Evolutionary conservation across 2,797 vertebrate species (phyloP).

Genomic region (Intellagama lesueurii): DNA sequence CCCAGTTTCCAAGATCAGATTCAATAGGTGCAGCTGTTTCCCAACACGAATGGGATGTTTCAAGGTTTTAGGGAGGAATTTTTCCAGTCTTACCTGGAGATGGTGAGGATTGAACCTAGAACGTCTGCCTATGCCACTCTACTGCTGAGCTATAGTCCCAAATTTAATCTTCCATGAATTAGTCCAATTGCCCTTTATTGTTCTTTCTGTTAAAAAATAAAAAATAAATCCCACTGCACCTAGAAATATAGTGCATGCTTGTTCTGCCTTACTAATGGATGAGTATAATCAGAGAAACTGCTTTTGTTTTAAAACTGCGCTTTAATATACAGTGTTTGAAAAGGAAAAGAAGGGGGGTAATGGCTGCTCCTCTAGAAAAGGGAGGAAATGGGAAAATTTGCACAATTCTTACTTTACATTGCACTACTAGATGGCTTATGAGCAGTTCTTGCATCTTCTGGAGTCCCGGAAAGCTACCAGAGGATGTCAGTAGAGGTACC

Average conservation of each 20-base stretch:
- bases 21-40: no score
- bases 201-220: conserved; percentile 29
- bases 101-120: not conserved
- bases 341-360: conserved; percentile 49
- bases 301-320: conserved; percentile 60
- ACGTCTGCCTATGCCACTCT: not conserved
- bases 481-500: conserved; percentile 71
- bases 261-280: conserved; percentile 61
- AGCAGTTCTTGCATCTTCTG: conserved; percentile 40
- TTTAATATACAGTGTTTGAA: conserved; percentile 68
- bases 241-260: conserved; percentile 65
- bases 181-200: not conserved
- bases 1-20: no score
- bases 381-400: conserved; percentile 62
- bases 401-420: conserved; percentile 69
- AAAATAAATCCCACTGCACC: conserved; percentile 58
- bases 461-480: conserved; percentile 65
- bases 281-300: conserved; percentile 52
- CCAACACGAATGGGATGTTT: no score
- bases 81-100: not conserved
- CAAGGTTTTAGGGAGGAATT: not conserved
- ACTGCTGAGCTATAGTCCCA: not conserved
- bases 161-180: not conserved
- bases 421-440: conserved; percentile 60
- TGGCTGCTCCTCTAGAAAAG: conserved; percentile 50